Evolutionary conservation across 2,797 vertebrate genomes (phyloP).

Genomic region (Valencia hispanica): DNA sequence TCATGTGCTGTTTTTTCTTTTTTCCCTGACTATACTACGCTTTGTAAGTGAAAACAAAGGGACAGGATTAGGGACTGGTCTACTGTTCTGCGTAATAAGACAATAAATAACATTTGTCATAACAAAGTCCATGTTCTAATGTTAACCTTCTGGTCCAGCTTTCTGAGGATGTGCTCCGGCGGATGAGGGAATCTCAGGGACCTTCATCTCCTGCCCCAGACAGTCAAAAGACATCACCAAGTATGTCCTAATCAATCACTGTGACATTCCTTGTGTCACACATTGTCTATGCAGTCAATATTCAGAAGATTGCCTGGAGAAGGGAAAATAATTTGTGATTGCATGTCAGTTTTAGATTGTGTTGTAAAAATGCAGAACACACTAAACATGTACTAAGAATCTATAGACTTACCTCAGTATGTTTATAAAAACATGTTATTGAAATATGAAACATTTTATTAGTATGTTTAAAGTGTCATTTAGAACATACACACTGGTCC

Average conservation of each 20-base stretch:
- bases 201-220: constrained; percentile 34
- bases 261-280: constrained; percentile 7
- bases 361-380: constrained; percentile 3
- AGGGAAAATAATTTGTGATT: background rate
- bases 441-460: background rate
- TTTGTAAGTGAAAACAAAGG: too few species aligned
- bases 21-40: too few species aligned
- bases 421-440: background rate
- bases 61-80: background rate
- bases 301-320: constrained; percentile 1
- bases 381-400: background rate
- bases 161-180: constrained; percentile 75
- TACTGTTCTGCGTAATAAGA: background rate
- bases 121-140: constrained; percentile 11
- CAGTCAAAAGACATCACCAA: constrained; percentile 42
- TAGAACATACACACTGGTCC: background rate
- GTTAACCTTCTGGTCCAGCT: constrained; percentile 63
- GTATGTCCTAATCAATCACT: constrained; percentile 49
- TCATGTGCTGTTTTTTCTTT: too few species aligned
- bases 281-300: background rate
- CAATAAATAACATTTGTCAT: background rate
- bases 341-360: background rate
- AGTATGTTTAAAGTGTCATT: background rate
- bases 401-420: background rate
- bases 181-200: constrained; percentile 74